These are phyloP conservation scores for Dysdera silvatica DNA, from an alignment of 1,140 invertebrate species.

Conservation along the genomic window DNA sequence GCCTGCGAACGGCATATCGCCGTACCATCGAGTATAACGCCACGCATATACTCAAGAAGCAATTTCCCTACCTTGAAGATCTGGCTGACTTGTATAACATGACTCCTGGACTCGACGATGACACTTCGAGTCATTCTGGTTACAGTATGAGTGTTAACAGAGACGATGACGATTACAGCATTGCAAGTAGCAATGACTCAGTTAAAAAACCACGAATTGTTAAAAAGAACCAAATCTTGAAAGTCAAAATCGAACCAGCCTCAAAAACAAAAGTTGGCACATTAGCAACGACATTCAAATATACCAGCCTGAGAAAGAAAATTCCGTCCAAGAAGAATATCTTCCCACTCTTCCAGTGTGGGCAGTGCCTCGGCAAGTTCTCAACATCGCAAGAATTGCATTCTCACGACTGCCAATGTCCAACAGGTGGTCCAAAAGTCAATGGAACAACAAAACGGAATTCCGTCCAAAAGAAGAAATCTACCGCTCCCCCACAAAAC, in stretches of 20 bases:
- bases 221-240: slow-evolving; percentile 7
- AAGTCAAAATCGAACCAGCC: neutral
- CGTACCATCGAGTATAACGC: slow-evolving; percentile 2
- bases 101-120: slow-evolving; percentile 3
- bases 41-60: slow-evolving; percentile 14
- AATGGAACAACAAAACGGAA: slow-evolving; percentile 1
- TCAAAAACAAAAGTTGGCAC: neutral
- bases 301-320: neutral
- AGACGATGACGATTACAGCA: slow-evolving; percentile 6
- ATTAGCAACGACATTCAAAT: neutral
- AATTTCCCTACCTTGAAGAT: slow-evolving; percentile 7
- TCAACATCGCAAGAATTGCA: slow-evolving; percentile 21
- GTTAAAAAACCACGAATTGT: slow-evolving; percentile 17
- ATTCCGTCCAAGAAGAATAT: neutral
- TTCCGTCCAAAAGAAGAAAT: too few relatives aligned
- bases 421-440: neutral
- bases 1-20: slow-evolving; percentile 12
- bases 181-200: slow-evolving; percentile 25
- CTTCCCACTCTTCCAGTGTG: slow-evolving; percentile 20
- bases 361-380: slow-evolving; percentile 20
- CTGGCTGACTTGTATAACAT: slow-evolving; percentile 12
- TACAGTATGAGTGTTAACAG: neutral
- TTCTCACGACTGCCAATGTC: slow-evolving; percentile 9
- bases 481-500: too few relatives aligned
- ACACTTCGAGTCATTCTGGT: neutral